Evolutionary conservation across 2,797 vertebrate genomes (phyloP), one percentile per base, ranked within the genome.

Genomic region (Mergus octosetaceus): DNA sequence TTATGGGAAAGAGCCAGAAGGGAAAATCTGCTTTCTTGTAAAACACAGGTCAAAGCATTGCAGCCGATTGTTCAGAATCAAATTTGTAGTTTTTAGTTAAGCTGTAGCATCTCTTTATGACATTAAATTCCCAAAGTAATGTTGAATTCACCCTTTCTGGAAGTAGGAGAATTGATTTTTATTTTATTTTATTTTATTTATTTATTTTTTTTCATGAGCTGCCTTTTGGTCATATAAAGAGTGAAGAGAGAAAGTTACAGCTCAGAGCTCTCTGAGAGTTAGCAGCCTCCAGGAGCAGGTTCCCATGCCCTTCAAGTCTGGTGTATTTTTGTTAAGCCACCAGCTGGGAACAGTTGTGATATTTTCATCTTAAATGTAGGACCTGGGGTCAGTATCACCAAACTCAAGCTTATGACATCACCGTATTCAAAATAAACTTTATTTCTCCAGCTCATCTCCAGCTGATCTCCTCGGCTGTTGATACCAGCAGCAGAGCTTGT

Each of bases 221-320:
- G 39, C 5, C 7, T 90, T 39, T 81, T 81, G 64, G 17, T 45
- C 34, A 10, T 83, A 70, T 27, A 61, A 94, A 65, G 13, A 53
- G 11, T 3, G 4, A 79, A 70, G 34, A 54, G 22, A 34, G 61
- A 57, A 88, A 58, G 30, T 43, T 80, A 30, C 3, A 54, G n/a
- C 61, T 86, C 27, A 69, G 66, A 77, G 66, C 22, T 32, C n/a
- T 76, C 47, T 77, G 14, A 62, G 57, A 45, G 11, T 30, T 61
- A 2, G 3, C 30, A 84, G 56, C 47, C 73, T 81, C 45, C 53
- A 69, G 87, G 93, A 90, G 64, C 66, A 93, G 74, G 36, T 93
- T 97, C 87, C 74, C 68, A 76, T 76, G 86, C 74, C 80, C 92
- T 94, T 87, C 51, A 70, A 60, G 51, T 56, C 32, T 27, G n/a